Base-by-base conservation (phyloP, 2,113 vertebrate species). In the Silurus meridionalis region DNA sequence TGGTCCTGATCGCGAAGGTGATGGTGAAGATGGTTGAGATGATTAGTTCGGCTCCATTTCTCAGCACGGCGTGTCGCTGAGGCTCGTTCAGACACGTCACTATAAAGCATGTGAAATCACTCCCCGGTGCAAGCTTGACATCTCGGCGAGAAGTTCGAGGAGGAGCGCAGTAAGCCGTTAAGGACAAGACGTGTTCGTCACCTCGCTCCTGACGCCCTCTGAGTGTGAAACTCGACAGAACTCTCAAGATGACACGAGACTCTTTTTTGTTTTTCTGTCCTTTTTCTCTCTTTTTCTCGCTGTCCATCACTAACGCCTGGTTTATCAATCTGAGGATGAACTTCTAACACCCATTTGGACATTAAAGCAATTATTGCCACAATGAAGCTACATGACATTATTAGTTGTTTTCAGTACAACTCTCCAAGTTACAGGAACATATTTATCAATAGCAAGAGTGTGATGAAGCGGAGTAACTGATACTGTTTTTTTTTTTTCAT, bases 41-140 rank as follows among this genome's bases (percentile, higher is more conserved):
- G 13, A 77, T 86, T 80, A 80, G 64, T 67, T 58, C 53, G 50
- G 78, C 78, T 69, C 23, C 53, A 21, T 71, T 53, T 19, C 67
- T 5, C 46, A 2, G 28, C 53, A 58, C 21, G 13, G 2, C 37
- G n/a, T 13, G 15, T 74, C 19, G 52, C 23, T 4, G 21, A 53
- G 79, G 57, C 79, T 50, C 46, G 57, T 21, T 86, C 85, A 6
- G 50, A 72, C 60, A 37, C 8, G 64, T 60, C 85, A 64, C 85
- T 64, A 85, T 84, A 85, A 83, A 87, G 88, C 86, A 83, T 55
- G 55, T 55, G 85, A 85, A 85, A 87, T 79, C 64, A 74, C 86
- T 84, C 83, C 19, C 23, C 21, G 52, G 50, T 72, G 69, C 55
- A 21, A 63, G 85, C 60, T 74, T 64, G 67, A 55, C 85, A 75